Evolutionary conservation across 2,797 vertebrate species (phyloP), one percentile per base, ranked within the genome.

Genomic region (Bucorvus abyssinicus): DNA sequence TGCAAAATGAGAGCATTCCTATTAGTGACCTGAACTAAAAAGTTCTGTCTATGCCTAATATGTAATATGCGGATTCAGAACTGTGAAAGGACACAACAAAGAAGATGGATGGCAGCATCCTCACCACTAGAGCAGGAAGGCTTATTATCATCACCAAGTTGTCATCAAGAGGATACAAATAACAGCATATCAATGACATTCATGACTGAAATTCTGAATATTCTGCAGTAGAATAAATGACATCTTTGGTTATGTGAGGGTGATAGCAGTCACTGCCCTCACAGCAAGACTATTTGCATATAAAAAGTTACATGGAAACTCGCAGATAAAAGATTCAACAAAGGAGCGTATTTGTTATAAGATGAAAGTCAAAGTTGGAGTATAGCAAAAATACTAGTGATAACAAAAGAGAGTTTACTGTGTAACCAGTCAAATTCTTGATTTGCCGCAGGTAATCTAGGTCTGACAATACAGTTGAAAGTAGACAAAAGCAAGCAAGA

Each of bases 291-390:
- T 69, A 79, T 87, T 93, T 92, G 21, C 59, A 76, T 69, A 69
- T 76, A 29, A 84, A 87, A 94, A 59, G 34, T 89, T 89, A 53
- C 15, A 21, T 14, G 67, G 59, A 90, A 92, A 44, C 32, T 65
- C 82, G 44, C 38, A 82, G 70, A 87, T 81, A 82, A 81, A 94
- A 90, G 45, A 84, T 82, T 79, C 50, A 87, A 87, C 34, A 73
- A 84, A 84, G 57, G 13, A 87, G 13, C 7, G 38, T 3, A 47
- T 84, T 84, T 73, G 24, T 87, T 74, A 65, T 21, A 92, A 82
- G 19, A 24, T 65, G 55, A 76, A 90, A 94, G 53, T 87, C 79
- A 50, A 75, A 75, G 47, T 4, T 79, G 34, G 42, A 34, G 34
- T 61, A 64, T 9, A 68, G 32, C 53, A 78, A 68, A 89, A 88